Evolutionary conservation across 2,888 invertebrate species (phyloP).

Genomic region (Oxystoma pomonae): DNA sequence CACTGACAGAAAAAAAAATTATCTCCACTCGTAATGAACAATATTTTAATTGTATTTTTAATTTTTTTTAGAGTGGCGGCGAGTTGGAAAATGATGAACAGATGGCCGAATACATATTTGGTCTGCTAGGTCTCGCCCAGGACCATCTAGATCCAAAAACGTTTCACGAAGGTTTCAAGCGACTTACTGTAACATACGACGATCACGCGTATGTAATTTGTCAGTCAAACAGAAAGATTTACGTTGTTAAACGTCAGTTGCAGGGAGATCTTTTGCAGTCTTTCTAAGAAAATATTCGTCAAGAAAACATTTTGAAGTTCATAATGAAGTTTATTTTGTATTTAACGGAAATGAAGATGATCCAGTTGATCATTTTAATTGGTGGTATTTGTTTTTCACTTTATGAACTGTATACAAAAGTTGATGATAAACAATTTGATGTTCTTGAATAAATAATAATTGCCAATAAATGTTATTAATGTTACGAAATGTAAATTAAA

Average conservation of each 20-base stretch:
- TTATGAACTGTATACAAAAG: not conserved
- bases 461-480: too few species aligned
- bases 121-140: slow-evolving; percentile 44
- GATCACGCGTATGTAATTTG: slow-evolving; percentile 84
- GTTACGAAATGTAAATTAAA: too few species aligned
- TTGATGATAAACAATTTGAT: too few species aligned
- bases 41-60: too few species aligned
- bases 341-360: not conserved
- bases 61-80: slow-evolving; percentile 77
- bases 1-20: too few species aligned
- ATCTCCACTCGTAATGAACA: too few species aligned
- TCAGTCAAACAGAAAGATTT: slow-evolving; percentile 73
- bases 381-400: not conserved
- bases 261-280: not conserved
- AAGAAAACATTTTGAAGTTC: not conserved
- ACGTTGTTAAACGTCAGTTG: slow-evolving; percentile 45
- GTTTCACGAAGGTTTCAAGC: slow-evolving; percentile 73
- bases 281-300: not conserved
- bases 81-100: slow-evolving; percentile 87
- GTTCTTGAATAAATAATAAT: too few species aligned
- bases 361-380: not conserved
- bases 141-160: slow-evolving; percentile 60
- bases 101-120: slow-evolving; percentile 73
- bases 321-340: not conserved
- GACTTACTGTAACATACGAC: slow-evolving; percentile 78